A percentile compares a stretch with the other conserved stretches of the same genome.
Evolutionary conservation across 2,113 vertebrate species (phyloP).

Genomic region (Equus quagga): DNA sequence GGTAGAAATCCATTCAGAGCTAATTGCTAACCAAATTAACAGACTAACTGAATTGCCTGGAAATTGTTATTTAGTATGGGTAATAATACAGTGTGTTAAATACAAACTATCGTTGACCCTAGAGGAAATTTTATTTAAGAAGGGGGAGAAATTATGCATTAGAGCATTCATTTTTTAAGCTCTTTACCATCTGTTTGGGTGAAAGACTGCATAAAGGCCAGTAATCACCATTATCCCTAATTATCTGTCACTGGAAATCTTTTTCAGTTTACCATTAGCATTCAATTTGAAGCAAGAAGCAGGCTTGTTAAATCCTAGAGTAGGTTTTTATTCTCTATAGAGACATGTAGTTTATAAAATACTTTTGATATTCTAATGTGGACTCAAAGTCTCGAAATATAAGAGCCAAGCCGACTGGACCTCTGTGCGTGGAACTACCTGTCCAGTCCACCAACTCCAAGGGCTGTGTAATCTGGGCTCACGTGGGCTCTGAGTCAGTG

Average conservation of each 20-base stretch:
- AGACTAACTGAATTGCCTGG: conserved; percentile 54
- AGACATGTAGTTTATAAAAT: conserved; percentile 35
- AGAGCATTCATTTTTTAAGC: conserved; percentile 57
- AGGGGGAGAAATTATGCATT: conserved; percentile 57
- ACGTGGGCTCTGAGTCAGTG: neutral
- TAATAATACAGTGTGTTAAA: conserved; percentile 68
- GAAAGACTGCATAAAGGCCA: conserved; percentile 57
- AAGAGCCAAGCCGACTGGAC: neutral
- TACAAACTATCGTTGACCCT: conserved; percentile 60
- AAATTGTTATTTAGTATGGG: conserved; percentile 64
- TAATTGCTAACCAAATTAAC: conserved; percentile 76
- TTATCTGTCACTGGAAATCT: conserved; percentile 69
- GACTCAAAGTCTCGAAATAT: neutral
- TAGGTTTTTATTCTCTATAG: conserved; percentile 59
- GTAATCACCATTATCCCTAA: conserved; percentile 73
- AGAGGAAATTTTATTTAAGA: conserved; percentile 69
- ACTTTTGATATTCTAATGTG: conserved; percentile 41
- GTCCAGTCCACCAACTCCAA: neutral
- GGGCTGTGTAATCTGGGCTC: neutral
- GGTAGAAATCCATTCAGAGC: conserved; percentile 51
- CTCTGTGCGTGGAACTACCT: neutral
- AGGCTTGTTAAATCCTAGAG: conserved; percentile 64
- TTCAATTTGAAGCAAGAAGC: conserved; percentile 65
- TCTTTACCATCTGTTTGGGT: conserved; percentile 73
- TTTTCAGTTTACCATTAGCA: conserved; percentile 65